Base-by-base conservation (phyloP, 2,113 vertebrate species). In the Phyllopteryx taeniolatus region DNA sequence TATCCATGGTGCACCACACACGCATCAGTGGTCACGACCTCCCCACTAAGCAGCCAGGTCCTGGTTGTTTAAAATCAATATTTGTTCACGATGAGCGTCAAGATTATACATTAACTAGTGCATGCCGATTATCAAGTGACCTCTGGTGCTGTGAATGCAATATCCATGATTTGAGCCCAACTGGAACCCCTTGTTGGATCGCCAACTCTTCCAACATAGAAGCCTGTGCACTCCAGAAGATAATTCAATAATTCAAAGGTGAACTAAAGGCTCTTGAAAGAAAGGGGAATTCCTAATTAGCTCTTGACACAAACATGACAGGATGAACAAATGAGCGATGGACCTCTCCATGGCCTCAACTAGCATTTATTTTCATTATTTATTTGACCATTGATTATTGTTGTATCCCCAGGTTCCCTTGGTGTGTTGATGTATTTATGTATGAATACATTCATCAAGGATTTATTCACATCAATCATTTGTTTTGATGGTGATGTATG, bases 21-120 rank as follows among this genome's bases (percentile, higher is more conserved):
- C 69, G 68, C 77, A 39, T 39, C 72, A 49, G 6, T 11, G 13
- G 56, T 77, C 67, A 42, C 69, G 75, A 86, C 79, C 78, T 64
- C 27, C 46, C 61, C 78, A 14, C 68, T 68, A 64, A 47, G 59
- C 60, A 62, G 80, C 75, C 62, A 47, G 22, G 9, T 65, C 19
- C 31, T 72, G 27, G 61, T 44, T n/a, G 19, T 43, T 60, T 67
- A 66, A 65, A 65, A 65, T 65, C 39, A 39, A 65, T 65, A 20
- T 12, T 44, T 39, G 20, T 65, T 44, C 42, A 65, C 10, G 19
- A 43, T 44, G n/a, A 22, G 19, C 20, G 12, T 65, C 11, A 65
- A 27, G 42, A 65, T n/a, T 44, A 20, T n/a, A 44, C 10, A 20
- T 65, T 43, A 13, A 22, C 10, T n/a, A 20, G 10, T 42, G 17